Base-by-base conservation (phyloP, 2,797 vertebrate genomes). In the Brachyalestes nurse region DNA sequence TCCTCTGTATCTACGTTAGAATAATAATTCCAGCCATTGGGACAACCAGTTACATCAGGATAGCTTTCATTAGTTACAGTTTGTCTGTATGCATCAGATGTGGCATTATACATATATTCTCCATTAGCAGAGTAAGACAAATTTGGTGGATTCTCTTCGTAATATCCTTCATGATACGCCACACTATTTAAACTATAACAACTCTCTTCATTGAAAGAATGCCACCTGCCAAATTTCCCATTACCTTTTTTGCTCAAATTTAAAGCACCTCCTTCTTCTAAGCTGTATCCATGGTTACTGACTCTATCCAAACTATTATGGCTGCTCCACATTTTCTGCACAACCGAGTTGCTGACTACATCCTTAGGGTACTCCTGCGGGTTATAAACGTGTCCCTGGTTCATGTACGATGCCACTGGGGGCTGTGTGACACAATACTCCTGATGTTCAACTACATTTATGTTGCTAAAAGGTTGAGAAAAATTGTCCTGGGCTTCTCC, bases 201-300 rank as follows among this genome's bases (percentile, higher is more conserved):
- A 92, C 95, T 93, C 66, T 89, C 91, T 90, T 95, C 92, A 88
- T 89, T 90, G 82, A 90, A 91, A 2, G 89, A 91, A 28, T 92
- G 83, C 47, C 83, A 88, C 86, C 87, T 93, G 47, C 91, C 90
- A 82, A 93, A 89, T 82, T 91, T 95, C 69, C 87, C 85, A 92
- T 93, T 95, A 69, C 88, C 85, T 60, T 94, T 94, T 88, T 96
- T 96, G 84, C 96, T 97, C 81, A 99, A 92, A 89, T 97, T 97
- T 82, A 97, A 89, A n/a, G 90, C 93, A 28, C 78, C 79, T 16
- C 94, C 93, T 79, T 93, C 92, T 85, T 93, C 92, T 75, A 89
- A 77, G 84, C 88, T 88, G 83, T 88, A 90, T 58, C 88, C 87
- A 83, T 55, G 42, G 14, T 87, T 88, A 74, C 73, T 85, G 49